Base-by-base conservation (phyloP, 2,113 vertebrate species). In the Nothocercus nigrocapillus region DNA sequence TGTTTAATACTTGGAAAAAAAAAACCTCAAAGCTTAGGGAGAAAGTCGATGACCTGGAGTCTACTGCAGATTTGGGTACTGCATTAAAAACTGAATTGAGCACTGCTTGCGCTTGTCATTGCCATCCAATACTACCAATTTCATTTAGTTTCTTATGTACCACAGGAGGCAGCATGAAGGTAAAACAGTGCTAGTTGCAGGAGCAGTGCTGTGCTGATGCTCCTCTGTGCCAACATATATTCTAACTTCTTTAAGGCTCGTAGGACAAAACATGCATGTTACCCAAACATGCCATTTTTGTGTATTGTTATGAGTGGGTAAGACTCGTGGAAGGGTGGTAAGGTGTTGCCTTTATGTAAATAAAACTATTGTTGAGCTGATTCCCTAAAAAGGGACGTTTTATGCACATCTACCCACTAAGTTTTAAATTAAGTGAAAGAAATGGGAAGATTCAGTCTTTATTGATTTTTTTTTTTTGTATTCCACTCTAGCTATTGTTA, bases 21-120 rank as follows among this genome's bases (percentile, higher is more conserved):
- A 77, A 24, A 30, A 49, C 2, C 49, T 49, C 15, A 63, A 49
- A 68, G 83, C 34, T 85, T 64, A 45, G 70, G 59, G 84, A 92
- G 28, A 90, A 94, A 90, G 95, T 92, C 85, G 85, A 53, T 94
- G 95, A 94, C 96, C 96, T 86, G 63, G 54, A 92, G 94, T 80
- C 86, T 95, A 11, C 69, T 92, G 74, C 88, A 80, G 83, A 53
- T 89, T 69, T 85, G 92, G 28, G 62, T 69, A 93, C 53, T 82
- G 81, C 81, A 76, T 73, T 90, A 72, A 62, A 66, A 93, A 38
- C 86, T 62, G 63, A 94, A 82, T 30, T 94, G 78, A 67, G 91
- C 47, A 40, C 61, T 77, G 49, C 3, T 0, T 82, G 22, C 53
- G 13, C 28, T 84, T 92, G 80, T 75, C 67, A 74, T 82, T 74